These are phyloP conservation scores for Xestia ashworthii DNA, from an alignment of 2,888 invertebrate genomes.

Conservation along the genomic window DNA sequence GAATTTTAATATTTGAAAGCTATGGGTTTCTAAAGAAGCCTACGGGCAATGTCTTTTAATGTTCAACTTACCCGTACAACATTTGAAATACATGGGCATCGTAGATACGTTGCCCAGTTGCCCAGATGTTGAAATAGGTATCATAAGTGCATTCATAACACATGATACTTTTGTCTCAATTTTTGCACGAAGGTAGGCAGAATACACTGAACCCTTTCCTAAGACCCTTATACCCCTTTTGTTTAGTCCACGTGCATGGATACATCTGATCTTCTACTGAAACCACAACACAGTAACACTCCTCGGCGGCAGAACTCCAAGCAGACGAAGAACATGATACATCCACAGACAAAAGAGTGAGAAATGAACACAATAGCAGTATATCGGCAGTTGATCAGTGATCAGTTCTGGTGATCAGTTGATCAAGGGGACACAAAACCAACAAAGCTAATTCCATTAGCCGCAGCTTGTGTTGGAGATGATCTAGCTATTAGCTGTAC, in stretches of 20 bases:
- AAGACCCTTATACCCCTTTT: background rate
- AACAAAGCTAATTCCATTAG: conserved; percentile 71
- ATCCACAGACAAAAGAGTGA: conserved; percentile 49
- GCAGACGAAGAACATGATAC: background rate
- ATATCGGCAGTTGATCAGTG: conserved; percentile 48
- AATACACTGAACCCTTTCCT: no score
- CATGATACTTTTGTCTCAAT: no score
- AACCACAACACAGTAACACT: no score
- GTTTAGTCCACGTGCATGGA: background rate
- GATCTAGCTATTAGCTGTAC: conserved; percentile 51
- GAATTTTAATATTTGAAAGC: background rate
- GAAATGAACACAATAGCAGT: conserved; percentile 45
- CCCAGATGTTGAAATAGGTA: background rate
- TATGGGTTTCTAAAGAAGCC: background rate
- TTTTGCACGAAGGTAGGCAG: no score
- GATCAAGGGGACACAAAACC: conserved; percentile 56
- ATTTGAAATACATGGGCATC: background rate
- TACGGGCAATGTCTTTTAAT: background rate
- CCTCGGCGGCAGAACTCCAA: background rate
- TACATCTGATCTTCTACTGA: background rate
- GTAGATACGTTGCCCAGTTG: background rate
- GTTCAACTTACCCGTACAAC: background rate
- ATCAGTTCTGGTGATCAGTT: conserved; percentile 29
- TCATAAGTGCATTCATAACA: background rate
- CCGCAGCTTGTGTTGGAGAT: conserved; percentile 29